phyloP scores from a whole-genome alignment of 2,888 invertebrate genomes.

The Oscheius sp. region DNA sequence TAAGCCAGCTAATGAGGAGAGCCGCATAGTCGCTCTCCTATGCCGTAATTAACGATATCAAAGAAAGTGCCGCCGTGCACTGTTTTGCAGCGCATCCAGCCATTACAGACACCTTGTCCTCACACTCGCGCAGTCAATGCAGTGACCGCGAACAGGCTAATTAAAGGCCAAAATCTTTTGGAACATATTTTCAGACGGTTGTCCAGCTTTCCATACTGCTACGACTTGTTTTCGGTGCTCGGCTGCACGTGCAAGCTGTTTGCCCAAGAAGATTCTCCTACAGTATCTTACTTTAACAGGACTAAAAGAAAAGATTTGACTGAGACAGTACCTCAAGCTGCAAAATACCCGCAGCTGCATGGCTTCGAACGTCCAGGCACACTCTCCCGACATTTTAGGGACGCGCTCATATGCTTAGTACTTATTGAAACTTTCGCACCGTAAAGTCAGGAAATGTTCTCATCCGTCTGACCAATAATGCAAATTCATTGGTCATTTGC shows the following conservation, averaged over 20 bases:
- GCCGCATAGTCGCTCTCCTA: conserved; percentile 35
- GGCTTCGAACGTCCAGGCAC: not conserved
- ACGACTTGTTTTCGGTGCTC: not conserved
- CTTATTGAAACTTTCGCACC: too few species aligned
- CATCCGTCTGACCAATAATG: conserved; percentile 7
- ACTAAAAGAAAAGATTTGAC: too few species aligned
- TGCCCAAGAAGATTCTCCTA: too few species aligned
- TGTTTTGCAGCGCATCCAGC: conserved; percentile 39
- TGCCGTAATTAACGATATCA: conserved; percentile 32
- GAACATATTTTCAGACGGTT: not conserved
- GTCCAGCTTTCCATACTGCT: not conserved
- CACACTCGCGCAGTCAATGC: conserved; percentile 33
- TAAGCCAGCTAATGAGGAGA: conserved; percentile 34
- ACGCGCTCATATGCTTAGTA: not conserved
- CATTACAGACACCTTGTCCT: conserved; percentile 33
- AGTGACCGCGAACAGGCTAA: conserved; percentile 34
- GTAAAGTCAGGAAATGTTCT: not conserved
- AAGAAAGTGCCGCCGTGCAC: conserved; percentile 35
- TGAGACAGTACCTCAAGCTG: too few species aligned
- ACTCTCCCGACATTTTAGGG: conserved; percentile 1
- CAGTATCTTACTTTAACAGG: too few species aligned
- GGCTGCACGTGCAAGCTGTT: too few species aligned
- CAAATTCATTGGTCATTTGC: conserved; percentile 29
- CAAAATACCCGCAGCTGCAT: too few species aligned
- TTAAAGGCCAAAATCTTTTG: conserved; percentile 32